These are phyloP conservation scores for Verasper variegatus DNA, from an alignment of 2,113 vertebrate genomes.

Conservation along the genomic window DNA sequence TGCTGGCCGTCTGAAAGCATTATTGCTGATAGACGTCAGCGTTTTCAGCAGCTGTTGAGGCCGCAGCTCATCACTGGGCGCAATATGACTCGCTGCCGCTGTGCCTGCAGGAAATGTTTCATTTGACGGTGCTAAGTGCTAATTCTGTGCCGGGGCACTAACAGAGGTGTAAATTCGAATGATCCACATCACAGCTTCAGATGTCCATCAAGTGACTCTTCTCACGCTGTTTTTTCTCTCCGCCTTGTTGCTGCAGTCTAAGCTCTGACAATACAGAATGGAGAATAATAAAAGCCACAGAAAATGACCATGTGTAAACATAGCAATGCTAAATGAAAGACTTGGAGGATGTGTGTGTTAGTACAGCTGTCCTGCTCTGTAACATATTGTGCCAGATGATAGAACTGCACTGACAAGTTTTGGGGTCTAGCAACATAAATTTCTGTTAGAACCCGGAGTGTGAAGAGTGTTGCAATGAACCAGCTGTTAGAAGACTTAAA, in stretches of 20 bases:
- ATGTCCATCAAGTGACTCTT: constrained; percentile 16
- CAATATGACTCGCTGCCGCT: constrained; percentile 14
- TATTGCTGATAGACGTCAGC: constrained; percentile 49
- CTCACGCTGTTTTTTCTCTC: background rate
- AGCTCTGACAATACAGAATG: background rate
- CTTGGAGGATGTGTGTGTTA: constrained; percentile 3
- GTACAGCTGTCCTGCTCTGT: background rate
- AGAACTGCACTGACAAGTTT: background rate
- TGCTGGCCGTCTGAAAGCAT: constrained; percentile 53
- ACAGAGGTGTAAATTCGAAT: constrained; percentile 57
- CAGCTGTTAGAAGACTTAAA: constrained; percentile 16
- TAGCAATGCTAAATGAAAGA: constrained; percentile 4
- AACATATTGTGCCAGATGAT: background rate
- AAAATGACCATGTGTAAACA: background rate
- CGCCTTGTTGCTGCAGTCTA: background rate
- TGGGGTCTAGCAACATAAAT: background rate
- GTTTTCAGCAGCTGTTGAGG: constrained; percentile 49
- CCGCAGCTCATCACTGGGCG: constrained; percentile 44
- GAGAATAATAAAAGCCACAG: background rate
- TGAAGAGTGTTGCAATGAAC: background rate
- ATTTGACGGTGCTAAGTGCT: constrained; percentile 56
- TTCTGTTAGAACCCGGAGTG: background rate
- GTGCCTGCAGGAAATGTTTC: constrained; percentile 49
- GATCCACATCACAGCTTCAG: constrained; percentile 41
- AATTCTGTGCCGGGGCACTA: constrained; percentile 52